Percentiles rank a stretch among this genome's conserved stretches.
Evolutionary conservation across 2,113 vertebrate genomes (phyloP).

Genomic region (Amphilophus citrinellus): DNA sequence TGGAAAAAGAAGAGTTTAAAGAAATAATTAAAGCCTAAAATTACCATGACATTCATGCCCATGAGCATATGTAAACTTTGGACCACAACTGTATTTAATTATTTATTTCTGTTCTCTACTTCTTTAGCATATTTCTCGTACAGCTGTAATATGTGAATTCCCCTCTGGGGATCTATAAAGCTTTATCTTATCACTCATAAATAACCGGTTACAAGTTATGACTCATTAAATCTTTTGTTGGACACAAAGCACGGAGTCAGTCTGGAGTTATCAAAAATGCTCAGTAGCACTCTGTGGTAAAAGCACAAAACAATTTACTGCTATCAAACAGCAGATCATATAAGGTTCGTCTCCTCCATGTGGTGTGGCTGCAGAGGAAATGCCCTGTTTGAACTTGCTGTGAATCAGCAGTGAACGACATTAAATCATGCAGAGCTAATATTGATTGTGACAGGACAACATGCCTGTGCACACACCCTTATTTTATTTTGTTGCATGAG

Average conservation of each 20-base stretch:
- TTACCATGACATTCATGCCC: neutral
- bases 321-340: neutral
- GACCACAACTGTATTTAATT: neutral
- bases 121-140: neutral
- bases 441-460: slow-evolving; percentile 55
- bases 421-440: slow-evolving; percentile 66
- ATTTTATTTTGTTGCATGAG: neutral
- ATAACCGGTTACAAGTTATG: slow-evolving; percentile 38
- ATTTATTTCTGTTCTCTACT: neutral
- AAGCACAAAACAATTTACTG: neutral
- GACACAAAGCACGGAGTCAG: neutral
- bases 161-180: slow-evolving; percentile 18
- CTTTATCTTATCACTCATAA: slow-evolving; percentile 42
- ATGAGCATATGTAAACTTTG: neutral
- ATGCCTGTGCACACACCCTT: slow-evolving; percentile 51
- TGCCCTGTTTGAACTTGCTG: slow-evolving; percentile 62
- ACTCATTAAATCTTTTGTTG: slow-evolving; percentile 4
- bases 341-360: slow-evolving; percentile 1
- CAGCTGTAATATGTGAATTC: slow-evolving; percentile 21
- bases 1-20: neutral
- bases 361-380: neutral
- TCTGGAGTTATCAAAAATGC: neutral
- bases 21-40: neutral
- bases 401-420: slow-evolving; percentile 38
- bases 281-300: neutral